phyloP scores from a whole-genome alignment of 2,888 invertebrate genomes.

The Saturnia japonica region DNA sequence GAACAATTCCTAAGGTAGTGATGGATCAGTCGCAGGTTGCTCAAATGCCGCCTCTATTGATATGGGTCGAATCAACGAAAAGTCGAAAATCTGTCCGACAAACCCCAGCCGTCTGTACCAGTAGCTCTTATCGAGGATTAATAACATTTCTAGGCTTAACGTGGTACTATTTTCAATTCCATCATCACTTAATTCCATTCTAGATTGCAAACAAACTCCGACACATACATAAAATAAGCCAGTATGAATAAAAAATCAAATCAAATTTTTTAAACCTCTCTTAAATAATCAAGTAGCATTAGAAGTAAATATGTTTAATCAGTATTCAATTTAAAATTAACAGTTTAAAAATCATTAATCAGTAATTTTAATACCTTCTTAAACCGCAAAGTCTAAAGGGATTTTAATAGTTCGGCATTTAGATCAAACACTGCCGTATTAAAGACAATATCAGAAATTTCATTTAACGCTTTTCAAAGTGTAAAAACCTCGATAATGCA shows the following conservation, averaged over 20 bases:
- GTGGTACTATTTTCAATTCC: too few relatives aligned
- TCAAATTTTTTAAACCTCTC: not conserved
- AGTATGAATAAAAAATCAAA: not conserved
- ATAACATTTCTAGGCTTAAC: too few relatives aligned
- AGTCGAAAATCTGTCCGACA: too few relatives aligned
- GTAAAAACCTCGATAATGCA: slow-evolving; percentile 71
- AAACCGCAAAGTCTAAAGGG: slow-evolving; percentile 4
- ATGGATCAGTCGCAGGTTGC: too few relatives aligned
- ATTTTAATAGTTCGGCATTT: slow-evolving; percentile 19
- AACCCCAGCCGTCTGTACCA: too few relatives aligned
- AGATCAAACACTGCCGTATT: slow-evolving; percentile 36
- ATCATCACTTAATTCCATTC: too few relatives aligned
- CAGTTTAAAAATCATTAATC: slow-evolving; percentile 5
- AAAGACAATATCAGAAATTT: slow-evolving; percentile 46
- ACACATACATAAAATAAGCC: too few relatives aligned
- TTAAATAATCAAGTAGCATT: not conserved
- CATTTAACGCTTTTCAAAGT: slow-evolving; percentile 66
- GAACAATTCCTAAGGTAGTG: too few relatives aligned
- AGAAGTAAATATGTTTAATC: not conserved
- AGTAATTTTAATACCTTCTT: slow-evolving; percentile 1
- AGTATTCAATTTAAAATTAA: not conserved
- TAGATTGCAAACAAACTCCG: too few relatives aligned
- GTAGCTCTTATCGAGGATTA: too few relatives aligned
- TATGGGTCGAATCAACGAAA: too few relatives aligned
- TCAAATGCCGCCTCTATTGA: too few relatives aligned